Evolutionary conservation across 92 coral and sea anemone genomes (phyloP).

Genomic region (Micromussa lordhowensis): DNA sequence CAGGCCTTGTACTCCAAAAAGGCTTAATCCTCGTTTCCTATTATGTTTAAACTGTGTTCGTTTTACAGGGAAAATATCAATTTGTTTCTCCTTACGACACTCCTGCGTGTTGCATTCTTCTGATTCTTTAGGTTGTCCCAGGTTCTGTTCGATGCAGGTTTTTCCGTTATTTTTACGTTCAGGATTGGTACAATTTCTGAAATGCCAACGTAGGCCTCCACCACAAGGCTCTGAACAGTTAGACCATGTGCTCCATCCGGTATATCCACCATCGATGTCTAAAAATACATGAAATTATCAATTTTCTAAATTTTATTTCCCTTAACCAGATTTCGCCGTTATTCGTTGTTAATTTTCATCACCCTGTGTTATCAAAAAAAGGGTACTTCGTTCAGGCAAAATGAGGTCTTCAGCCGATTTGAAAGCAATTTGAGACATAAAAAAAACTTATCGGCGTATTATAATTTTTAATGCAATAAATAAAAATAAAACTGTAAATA

Average conservation of each 20-base stretch:
- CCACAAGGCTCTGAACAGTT: conserved; percentile 74
- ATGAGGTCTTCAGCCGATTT: no score
- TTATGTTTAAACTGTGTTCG: not conserved
- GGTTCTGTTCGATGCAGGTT: conserved; percentile 2
- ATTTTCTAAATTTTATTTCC: not conserved
- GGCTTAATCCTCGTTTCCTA: no score
- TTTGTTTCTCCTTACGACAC: conserved; percentile 1
- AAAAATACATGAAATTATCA: not conserved
- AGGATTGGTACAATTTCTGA: conserved; percentile 83
- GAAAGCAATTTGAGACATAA: not conserved
- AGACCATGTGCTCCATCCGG: conserved; percentile 20
- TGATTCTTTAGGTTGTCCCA: conserved; percentile 7
- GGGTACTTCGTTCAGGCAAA: no score
- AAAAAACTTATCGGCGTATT: not conserved
- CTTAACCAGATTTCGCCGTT: no score
- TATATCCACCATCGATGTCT: conserved; percentile 33
- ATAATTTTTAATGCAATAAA: no score
- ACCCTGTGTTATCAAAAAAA: no score
- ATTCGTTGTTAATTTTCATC: no score
- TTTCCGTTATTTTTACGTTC: conserved; percentile 51
- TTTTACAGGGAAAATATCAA: not conserved
- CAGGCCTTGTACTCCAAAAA: no score
- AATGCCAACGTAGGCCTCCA: conserved; percentile 74
- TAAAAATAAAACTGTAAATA: no score
- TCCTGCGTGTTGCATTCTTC: conserved; percentile 6